Percentiles rank a stretch among this genome's conserved stretches.
Conservation (phyloP, 2,113 vertebrate genomes). For the Myxocyprinus asiaticus region DNA sequence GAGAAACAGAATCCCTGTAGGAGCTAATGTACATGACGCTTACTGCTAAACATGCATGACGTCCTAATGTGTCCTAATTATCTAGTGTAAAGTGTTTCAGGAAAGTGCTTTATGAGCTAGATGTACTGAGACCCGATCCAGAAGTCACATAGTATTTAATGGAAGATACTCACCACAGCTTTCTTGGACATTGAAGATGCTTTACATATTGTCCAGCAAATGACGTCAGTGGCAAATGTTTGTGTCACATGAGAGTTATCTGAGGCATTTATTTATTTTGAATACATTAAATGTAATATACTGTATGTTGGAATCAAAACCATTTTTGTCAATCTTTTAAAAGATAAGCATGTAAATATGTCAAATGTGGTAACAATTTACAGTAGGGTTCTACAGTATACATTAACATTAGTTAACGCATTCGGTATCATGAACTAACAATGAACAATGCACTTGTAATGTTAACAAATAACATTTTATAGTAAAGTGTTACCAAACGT, state of each 20-base stretch:
- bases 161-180: not conserved
- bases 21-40: not conserved
- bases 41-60: not conserved
- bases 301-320: not conserved
- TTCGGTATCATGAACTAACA: no score
- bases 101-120: not conserved
- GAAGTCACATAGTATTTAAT: conserved; percentile 20
- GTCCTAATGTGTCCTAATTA: conserved; percentile 13
- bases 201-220: conserved; percentile 1
- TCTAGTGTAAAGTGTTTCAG: not conserved
- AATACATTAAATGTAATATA: not conserved
- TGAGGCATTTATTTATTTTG: conserved; percentile 4
- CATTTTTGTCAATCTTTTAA: not conserved
- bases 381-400: no score
- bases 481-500: no score
- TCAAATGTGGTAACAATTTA: no score
- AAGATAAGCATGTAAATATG: not conserved
- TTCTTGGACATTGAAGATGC: not conserved
- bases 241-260: conserved; percentile 1
- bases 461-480: no score
- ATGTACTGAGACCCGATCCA: not conserved
- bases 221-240: conserved; percentile 26
- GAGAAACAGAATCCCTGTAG: not conserved
- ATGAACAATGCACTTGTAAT: no score
- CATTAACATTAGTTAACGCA: no score